A percentile compares a stretch with the other conserved stretches of the same genome.
Evolutionary conservation across 2,888 invertebrate genomes (phyloP).

Genomic region (Latheticus oryzae): DNA sequence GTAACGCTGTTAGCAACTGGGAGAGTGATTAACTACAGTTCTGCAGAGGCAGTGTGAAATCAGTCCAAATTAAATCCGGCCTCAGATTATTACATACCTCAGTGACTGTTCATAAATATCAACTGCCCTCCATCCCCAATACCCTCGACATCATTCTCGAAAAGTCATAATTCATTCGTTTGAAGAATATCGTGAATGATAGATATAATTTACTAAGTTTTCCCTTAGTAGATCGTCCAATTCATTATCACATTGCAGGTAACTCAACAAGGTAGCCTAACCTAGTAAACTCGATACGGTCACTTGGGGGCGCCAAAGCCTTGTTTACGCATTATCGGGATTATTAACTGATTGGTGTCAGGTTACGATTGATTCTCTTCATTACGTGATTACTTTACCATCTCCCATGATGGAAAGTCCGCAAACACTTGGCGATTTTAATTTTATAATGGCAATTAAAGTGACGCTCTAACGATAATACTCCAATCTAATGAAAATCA

Average conservation of each 20-base stretch:
- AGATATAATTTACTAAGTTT: not conserved
- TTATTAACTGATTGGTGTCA: slow-evolving; percentile 64
- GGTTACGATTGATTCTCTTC: slow-evolving; percentile 60
- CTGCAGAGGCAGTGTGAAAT: slow-evolving; percentile 73
- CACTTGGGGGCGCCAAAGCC: slow-evolving; percentile 46
- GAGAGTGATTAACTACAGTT: slow-evolving; percentile 66
- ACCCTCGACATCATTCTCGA: slow-evolving; percentile 11
- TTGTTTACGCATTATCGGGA: slow-evolving; percentile 59
- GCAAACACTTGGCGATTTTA: slow-evolving; percentile 44
- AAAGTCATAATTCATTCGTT: slow-evolving; percentile 17
- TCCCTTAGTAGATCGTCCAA: slow-evolving; percentile 57
- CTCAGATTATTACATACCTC: slow-evolving; percentile 80
- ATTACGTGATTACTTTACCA: slow-evolving; percentile 58
- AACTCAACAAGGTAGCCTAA: slow-evolving; percentile 55
- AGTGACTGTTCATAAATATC: slow-evolving; percentile 78
- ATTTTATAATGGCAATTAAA: slow-evolving; percentile 43
- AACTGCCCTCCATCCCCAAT: slow-evolving; percentile 48
- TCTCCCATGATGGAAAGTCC: slow-evolving; percentile 43
- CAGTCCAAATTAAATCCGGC: slow-evolving; percentile 80
- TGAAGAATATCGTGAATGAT: slow-evolving; percentile 2
- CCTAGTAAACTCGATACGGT: slow-evolving; percentile 54
- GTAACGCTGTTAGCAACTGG: slow-evolving; percentile 41
- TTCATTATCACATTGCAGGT: slow-evolving; percentile 56
- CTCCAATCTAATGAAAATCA: too few relatives aligned
- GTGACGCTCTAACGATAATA: too few relatives aligned